phyloP scores from a whole-genome alignment of 2,113 vertebrate species.

The Pardalotus punctatus region DNA sequence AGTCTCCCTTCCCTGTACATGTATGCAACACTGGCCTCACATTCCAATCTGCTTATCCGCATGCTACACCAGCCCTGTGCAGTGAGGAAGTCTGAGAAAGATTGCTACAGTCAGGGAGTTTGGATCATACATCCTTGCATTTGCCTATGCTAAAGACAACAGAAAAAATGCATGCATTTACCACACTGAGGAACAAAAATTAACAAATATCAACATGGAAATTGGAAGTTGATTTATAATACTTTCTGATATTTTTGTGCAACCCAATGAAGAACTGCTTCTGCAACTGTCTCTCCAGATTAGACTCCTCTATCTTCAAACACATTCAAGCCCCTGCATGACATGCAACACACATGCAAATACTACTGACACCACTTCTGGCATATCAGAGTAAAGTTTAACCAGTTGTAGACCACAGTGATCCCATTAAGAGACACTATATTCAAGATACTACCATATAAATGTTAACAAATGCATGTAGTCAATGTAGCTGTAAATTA shows the following conservation, averaged over 20 bases:
- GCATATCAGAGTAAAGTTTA: not conserved
- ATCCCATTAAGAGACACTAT: not conserved
- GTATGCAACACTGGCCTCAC: not conserved
- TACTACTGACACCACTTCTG: not conserved
- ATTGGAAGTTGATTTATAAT: not conserved
- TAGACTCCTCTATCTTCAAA: not conserved
- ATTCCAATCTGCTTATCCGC: accelerated
- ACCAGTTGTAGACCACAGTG: not conserved
- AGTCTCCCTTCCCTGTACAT: not conserved
- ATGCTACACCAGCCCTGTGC: not conserved
- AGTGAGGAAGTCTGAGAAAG: not conserved
- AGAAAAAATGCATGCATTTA: not conserved
- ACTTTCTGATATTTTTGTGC: not conserved
- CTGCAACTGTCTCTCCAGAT: not conserved
- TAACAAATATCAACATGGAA: not conserved
- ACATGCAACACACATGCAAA: not conserved
- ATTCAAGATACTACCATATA: not conserved
- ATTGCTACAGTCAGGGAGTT: not conserved
- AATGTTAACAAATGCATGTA: not conserved
- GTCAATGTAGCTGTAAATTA: not conserved
- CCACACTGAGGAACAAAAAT: not conserved
- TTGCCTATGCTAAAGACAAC: not conserved
- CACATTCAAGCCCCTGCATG: not conserved
- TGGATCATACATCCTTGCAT: not conserved
- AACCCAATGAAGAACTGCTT: not conserved